These are phyloP conservation scores for Calonectris borealis DNA, from an alignment of 2,113 vertebrate genomes.

Conservation along the genomic window DNA sequence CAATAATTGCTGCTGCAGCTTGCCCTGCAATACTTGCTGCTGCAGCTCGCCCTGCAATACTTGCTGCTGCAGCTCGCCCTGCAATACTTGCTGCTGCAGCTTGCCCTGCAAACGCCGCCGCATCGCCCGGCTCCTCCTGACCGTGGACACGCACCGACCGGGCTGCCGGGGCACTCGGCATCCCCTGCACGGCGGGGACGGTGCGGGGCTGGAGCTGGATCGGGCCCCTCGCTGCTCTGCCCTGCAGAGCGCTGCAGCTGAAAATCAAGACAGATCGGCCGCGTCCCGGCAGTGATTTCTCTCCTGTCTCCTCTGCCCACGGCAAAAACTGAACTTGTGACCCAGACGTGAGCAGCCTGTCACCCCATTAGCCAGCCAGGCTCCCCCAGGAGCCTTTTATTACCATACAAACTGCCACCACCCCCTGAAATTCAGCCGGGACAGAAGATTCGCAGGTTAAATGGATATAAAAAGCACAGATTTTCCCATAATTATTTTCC, in stretches of 20 bases:
- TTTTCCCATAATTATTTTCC: slow-evolving; percentile 19
- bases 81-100: no score
- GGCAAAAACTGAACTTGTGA: slow-evolving; percentile 51
- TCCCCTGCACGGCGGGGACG: rapidly evolving
- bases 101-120: rapidly evolving
- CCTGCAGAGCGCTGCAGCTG: neutral
- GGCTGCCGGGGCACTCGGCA: neutral
- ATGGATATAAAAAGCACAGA: neutral
- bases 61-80: no score
- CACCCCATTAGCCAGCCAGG: neutral
- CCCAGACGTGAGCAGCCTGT: slow-evolving; percentile 43
- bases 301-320: neutral
- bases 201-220: neutral
- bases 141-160: rapidly evolving
- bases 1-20: neutral
- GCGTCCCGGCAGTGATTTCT: neutral
- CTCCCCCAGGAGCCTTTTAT: neutral
- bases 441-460: neutral
- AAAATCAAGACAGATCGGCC: neutral
- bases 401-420: neutral
- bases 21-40: neutral
- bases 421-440: neutral
- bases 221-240: neutral
- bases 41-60: no score
- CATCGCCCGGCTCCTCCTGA: neutral